A percentile compares a stretch with the other conserved stretches of the same genome.
Conservation (phyloP, 2,888 invertebrate genomes). For the Caenorhabditis virilis region DNA sequence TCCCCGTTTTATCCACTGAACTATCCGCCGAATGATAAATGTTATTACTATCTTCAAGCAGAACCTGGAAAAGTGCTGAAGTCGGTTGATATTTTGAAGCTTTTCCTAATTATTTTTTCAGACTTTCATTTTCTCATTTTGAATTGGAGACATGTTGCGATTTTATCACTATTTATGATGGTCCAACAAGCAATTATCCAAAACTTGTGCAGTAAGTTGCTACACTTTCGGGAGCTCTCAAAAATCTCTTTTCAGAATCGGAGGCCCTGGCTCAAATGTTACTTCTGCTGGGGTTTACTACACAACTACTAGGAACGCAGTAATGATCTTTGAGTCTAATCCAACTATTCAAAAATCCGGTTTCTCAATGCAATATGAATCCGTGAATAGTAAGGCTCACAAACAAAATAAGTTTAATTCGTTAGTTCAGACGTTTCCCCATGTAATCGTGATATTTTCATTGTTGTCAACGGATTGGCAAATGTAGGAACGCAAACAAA, state of each 20-base stretch:
- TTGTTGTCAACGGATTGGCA: slow-evolving; percentile 48
- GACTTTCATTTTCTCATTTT: slow-evolving; percentile 41
- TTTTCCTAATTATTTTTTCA: slow-evolving; percentile 8
- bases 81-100: slow-evolving; percentile 7
- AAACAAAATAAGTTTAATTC: background rate
- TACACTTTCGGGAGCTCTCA: no score
- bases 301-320: slow-evolving; percentile 42
- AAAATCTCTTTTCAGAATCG: slow-evolving; percentile 44
- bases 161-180: slow-evolving; percentile 51
- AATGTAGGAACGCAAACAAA: slow-evolving; percentile 42
- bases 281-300: slow-evolving; percentile 40
- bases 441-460: slow-evolving; percentile 52
- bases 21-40: slow-evolving; percentile 48
- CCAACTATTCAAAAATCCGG: slow-evolving; percentile 42
- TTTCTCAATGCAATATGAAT: slow-evolving; percentile 47
- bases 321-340: slow-evolving; percentile 48
- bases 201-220: slow-evolving; percentile 39
- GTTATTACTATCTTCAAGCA: slow-evolving; percentile 48
- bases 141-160: slow-evolving; percentile 50
- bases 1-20: slow-evolving; percentile 45
- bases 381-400: slow-evolving; percentile 26
- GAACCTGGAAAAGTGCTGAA: slow-evolving; percentile 42
- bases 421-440: slow-evolving; percentile 38
- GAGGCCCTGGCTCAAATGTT: slow-evolving; percentile 46
- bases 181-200: slow-evolving; percentile 20